Conservation (phyloP, 2,888 invertebrate genomes). For the Mythimna ferrago region DNA sequence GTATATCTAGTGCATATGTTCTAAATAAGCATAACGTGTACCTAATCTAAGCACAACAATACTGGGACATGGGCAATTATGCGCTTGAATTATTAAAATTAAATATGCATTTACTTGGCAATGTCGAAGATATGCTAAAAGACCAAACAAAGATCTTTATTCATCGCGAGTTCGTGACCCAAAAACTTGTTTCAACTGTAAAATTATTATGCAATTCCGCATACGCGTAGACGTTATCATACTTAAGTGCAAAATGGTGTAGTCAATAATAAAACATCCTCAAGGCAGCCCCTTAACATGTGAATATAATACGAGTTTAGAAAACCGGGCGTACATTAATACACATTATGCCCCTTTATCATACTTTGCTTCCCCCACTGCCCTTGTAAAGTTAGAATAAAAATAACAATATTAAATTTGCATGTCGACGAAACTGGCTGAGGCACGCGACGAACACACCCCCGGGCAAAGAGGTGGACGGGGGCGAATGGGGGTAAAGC, state of each 20-base stretch:
- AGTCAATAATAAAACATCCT: constrained; percentile 64
- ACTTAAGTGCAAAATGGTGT: constrained; percentile 64
- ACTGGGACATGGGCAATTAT: constrained; percentile 13
- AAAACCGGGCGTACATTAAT: constrained; percentile 64
- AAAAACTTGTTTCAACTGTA: constrained; percentile 52
- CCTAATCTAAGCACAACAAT: constrained; percentile 1
- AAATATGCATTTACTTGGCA: constrained; percentile 20
- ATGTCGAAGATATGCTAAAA: constrained; percentile 38
- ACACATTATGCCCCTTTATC: constrained; percentile 74
- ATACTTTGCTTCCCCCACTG: constrained; percentile 84
- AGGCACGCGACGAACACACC: constrained; percentile 72
- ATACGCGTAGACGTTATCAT: constrained; percentile 50
- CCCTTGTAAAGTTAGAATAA: constrained; percentile 87
- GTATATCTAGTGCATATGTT: constrained; percentile 42
- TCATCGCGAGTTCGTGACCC: constrained; percentile 42
- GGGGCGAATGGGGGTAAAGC: constrained; percentile 56
- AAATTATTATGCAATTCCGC: constrained; percentile 52
- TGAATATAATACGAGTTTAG: constrained; percentile 65
- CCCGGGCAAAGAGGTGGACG: constrained; percentile 37
- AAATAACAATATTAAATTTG: constrained; percentile 89
- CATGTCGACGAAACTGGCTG: constrained; percentile 81
- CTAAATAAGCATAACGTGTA: constrained; percentile 30
- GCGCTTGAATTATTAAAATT: constrained; percentile 29
- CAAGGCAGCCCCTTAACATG: constrained; percentile 51
- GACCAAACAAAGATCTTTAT: constrained; percentile 40